Evolutionary conservation across 1,140 invertebrate species (phyloP).

Genomic region (Oedothorax gibbosus): DNA sequence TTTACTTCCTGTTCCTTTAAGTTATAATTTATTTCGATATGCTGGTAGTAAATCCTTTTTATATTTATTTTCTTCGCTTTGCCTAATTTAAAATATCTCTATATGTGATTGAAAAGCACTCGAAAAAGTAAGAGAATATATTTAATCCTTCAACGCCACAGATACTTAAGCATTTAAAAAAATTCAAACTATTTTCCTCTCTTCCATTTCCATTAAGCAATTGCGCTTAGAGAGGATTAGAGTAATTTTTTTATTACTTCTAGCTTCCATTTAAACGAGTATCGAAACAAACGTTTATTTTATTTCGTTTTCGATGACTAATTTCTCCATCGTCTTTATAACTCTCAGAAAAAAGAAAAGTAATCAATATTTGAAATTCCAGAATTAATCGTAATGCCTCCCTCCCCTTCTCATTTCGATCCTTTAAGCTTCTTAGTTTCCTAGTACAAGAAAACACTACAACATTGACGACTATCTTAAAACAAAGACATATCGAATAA

Average conservation of each 20-base stretch:
- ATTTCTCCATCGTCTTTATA: slow-evolving; percentile 1
- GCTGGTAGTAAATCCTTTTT: too few species aligned
- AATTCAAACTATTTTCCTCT: neutral
- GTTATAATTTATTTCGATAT: too few species aligned
- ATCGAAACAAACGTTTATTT: slow-evolving; percentile 14
- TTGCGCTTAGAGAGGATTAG: slow-evolving; percentile 5
- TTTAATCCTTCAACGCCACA: slow-evolving; percentile 16
- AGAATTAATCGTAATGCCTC: slow-evolving; percentile 11
- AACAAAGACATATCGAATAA: neutral
- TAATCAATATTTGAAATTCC: neutral
- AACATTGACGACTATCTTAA: neutral
- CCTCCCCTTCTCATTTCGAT: too few species aligned
- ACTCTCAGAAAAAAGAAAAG: too few species aligned
- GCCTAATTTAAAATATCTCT: too few species aligned
- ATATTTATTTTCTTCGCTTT: too few species aligned
- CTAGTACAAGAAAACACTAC: neutral
- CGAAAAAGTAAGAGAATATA: neutral
- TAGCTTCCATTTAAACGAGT: neutral
- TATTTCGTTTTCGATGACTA: slow-evolving; percentile 7
- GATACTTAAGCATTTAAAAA: slow-evolving; percentile 5
- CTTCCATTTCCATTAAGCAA: neutral
- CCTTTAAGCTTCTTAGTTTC: too few species aligned
- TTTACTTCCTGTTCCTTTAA: too few species aligned
- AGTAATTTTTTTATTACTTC: neutral
- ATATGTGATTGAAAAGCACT: neutral